Evolutionary conservation across 2,797 vertebrate species (phyloP).

Genomic region (Clarias pachynema): DNA sequence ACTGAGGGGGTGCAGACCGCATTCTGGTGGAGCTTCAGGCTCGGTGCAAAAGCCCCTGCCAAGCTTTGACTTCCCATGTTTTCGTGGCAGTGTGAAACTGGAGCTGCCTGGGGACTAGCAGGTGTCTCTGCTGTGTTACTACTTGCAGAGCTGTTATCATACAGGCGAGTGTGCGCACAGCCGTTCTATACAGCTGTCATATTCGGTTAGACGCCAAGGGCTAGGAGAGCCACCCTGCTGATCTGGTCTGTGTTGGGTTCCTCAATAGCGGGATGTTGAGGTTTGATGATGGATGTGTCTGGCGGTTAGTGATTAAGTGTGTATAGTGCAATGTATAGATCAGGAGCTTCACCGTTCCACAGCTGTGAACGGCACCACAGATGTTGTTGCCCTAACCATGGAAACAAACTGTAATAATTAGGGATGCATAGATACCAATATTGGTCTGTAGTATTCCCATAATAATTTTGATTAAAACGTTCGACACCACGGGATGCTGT

Average conservation of each 20-base stretch:
- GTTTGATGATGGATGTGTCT: background rate
- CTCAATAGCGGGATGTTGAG: background rate
- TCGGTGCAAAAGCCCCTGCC: slow-evolving; percentile 18
- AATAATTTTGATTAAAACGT: background rate
- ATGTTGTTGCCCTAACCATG: background rate
- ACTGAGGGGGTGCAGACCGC: slow-evolving; percentile 41
- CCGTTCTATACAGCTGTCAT: slow-evolving; percentile 12
- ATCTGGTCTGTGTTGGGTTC: background rate
- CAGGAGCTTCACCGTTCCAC: background rate
- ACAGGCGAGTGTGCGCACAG: background rate
- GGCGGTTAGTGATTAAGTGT: background rate
- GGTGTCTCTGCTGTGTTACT: slow-evolving; percentile 44
- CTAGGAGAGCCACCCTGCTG: background rate
- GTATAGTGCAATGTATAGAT: background rate
- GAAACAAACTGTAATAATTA: background rate
- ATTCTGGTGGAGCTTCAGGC: slow-evolving; percentile 25
- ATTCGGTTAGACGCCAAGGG: background rate
- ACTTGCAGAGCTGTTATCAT: slow-evolving; percentile 32
- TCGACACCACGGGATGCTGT: background rate
- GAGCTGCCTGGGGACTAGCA: slow-evolving; percentile 48
- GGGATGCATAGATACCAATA: background rate
- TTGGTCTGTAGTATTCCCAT: background rate
- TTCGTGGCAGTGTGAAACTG: slow-evolving; percentile 45
- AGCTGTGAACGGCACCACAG: background rate
- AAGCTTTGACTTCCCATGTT: slow-evolving; percentile 33